These are phyloP conservation scores for Troides aeacus DNA, from an alignment of 2,888 invertebrate species.

Conservation along the genomic window DNA sequence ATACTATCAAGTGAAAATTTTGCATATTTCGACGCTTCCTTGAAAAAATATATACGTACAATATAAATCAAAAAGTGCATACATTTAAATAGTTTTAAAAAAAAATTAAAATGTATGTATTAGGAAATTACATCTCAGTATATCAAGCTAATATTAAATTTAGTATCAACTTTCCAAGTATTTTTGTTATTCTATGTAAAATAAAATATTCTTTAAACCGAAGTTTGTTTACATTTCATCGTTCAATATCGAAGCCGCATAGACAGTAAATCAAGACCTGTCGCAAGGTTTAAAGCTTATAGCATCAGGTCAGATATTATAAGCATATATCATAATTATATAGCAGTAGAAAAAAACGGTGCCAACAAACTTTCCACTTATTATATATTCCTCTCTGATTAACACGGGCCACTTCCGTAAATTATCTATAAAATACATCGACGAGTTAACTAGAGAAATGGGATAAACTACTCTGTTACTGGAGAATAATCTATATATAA, in stretches of 20 bases:
- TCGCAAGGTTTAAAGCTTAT: neutral
- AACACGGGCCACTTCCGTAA: neutral
- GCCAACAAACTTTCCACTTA: neutral
- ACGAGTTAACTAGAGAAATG: neutral
- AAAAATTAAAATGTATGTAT: too few species aligned
- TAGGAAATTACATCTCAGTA: too few species aligned
- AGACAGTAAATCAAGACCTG: neutral
- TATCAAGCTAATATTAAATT: too few species aligned
- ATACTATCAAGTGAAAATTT: too few species aligned
- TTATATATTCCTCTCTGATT: slow-evolving; percentile 1
- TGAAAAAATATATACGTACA: too few species aligned
- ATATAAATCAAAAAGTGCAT: too few species aligned
- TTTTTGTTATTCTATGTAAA: too few species aligned
- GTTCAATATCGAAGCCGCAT: neutral
- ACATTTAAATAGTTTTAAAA: too few species aligned
- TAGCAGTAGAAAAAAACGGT: neutral
- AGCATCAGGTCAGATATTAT: neutral
- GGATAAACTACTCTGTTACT: neutral
- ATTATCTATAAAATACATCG: neutral
- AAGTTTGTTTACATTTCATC: neutral
- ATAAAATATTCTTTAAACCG: too few species aligned
- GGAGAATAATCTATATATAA: neutral
- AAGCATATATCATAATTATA: neutral
- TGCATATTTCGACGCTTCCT: too few species aligned
- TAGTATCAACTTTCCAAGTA: too few species aligned